A percentile compares a stretch with the other conserved stretches of the same genome.
Conservation (phyloP, 2,888 invertebrate species). For the Mamestra brassicae region DNA sequence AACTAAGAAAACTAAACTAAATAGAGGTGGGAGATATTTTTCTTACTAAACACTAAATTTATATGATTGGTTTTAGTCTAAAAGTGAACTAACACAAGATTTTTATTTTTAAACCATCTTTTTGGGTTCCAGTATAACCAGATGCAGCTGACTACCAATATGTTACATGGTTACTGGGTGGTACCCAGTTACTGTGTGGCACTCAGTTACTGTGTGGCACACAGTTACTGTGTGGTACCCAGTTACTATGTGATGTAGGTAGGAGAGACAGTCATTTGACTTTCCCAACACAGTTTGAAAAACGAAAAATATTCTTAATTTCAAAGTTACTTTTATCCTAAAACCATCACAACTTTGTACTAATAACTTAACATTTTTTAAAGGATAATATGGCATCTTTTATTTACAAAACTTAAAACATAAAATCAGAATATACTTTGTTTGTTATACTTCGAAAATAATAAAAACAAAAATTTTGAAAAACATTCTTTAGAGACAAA, state of each 20-base stretch:
- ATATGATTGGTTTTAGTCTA: constrained; percentile 5
- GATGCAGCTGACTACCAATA: not conserved
- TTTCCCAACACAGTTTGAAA: too few species aligned
- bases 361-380: constrained; percentile 67
- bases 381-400: constrained; percentile 79
- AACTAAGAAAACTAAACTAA: constrained; percentile 25
- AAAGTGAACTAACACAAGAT: not conserved
- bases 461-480: constrained; percentile 43
- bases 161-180: too few species aligned
- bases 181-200: too few species aligned
- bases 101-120: not conserved
- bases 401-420: constrained; percentile 65
- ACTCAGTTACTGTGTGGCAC: too few species aligned
- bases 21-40: constrained; percentile 60
- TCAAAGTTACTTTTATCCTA: not conserved
- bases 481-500: constrained; percentile 29
- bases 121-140: not conserved
- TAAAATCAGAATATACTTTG: constrained; percentile 46
- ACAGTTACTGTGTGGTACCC: too few species aligned
- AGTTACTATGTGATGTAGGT: too few species aligned
- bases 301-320: not conserved
- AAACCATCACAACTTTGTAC: constrained; percentile 43
- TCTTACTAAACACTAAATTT: constrained; percentile 52
- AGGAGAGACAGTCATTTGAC: too few species aligned
- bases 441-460: constrained; percentile 40